These are phyloP conservation scores for Peromyscus californicus DNA, from an alignment of 2,113 vertebrate genomes.

Conservation along the genomic window DNA sequence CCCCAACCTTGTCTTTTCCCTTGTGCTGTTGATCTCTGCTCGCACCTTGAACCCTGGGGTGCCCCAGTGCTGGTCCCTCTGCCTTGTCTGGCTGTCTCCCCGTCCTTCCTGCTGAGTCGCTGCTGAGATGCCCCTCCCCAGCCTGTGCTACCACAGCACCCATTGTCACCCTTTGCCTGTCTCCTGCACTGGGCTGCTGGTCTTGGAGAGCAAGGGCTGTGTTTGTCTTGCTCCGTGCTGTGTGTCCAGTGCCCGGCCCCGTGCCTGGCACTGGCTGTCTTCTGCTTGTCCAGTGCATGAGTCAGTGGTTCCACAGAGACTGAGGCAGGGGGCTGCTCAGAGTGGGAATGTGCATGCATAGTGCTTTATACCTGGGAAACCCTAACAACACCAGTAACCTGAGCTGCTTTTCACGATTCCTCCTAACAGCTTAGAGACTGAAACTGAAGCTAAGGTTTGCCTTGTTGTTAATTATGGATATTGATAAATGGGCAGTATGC, in stretches of 20 bases:
- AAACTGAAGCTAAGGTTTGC: slow-evolving; percentile 32
- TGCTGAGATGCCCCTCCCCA: not conserved
- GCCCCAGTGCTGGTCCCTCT: not conserved
- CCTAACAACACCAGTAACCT: slow-evolving; percentile 50
- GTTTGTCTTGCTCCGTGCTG: slow-evolving; percentile 29
- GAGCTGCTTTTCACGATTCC: slow-evolving; percentile 28
- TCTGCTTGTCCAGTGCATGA: slow-evolving; percentile 50
- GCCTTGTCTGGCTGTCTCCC: slow-evolving; percentile 2
- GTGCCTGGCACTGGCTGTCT: not conserved
- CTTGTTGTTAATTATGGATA: slow-evolving; percentile 35
- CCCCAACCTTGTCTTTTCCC: not conserved
- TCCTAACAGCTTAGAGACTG: slow-evolving; percentile 54
- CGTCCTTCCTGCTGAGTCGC: not conserved
- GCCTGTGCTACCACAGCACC: not conserved
- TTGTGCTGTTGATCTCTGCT: not conserved
- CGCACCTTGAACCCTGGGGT: not conserved
- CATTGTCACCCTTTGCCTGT: not conserved
- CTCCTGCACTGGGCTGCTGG: not conserved
- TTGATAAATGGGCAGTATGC: slow-evolving; percentile 27
- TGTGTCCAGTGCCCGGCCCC: not conserved
- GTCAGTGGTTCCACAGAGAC: slow-evolving; percentile 10
- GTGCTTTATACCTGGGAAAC: slow-evolving; percentile 35
- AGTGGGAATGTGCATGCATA: not conserved
- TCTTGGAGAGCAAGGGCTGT: slow-evolving; percentile 7
- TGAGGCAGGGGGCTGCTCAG: not conserved